Evolutionary conservation across 1,140 invertebrate species (phyloP).

Genomic region (Catajapyx aquilonaris): DNA sequence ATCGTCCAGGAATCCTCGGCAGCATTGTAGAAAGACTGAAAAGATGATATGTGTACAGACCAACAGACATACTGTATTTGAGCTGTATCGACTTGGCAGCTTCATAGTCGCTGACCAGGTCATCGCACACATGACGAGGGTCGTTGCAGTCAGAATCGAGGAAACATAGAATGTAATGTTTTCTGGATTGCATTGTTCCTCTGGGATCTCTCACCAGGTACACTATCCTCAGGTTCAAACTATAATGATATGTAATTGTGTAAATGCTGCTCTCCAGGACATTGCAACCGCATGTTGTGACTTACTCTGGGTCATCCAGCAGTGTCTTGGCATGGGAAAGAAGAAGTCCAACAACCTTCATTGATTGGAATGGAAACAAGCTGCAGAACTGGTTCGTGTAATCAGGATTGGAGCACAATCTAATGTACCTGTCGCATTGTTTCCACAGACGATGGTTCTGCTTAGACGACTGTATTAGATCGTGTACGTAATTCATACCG

Average conservation of each 20-base stretch:
- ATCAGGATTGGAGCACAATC: constrained; percentile 12
- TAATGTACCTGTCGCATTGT: constrained; percentile 11
- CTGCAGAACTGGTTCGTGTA: constrained; percentile 15
- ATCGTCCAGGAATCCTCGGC: constrained; percentile 16
- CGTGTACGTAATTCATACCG: constrained; percentile 13
- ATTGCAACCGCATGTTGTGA: too few relatives aligned
- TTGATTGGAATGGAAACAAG: constrained; percentile 16
- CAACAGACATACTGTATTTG: too few relatives aligned
- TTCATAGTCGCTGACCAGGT: constrained; percentile 15
- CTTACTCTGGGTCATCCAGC: constrained; percentile 11
- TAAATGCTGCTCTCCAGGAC: too few relatives aligned
- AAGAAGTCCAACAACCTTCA: constrained; percentile 17
- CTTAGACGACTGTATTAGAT: constrained; percentile 11
- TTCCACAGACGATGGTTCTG: constrained; percentile 15
- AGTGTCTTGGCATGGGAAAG: constrained; percentile 13
- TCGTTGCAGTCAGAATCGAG: constrained; percentile 15
- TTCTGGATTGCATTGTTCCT: constrained; percentile 18
- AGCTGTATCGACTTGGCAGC: constrained; percentile 8
- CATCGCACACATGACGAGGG: constrained; percentile 14
- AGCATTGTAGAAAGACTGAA: constrained; percentile 17
- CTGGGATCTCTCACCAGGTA: constrained; percentile 20
- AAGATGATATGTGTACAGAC: too few relatives aligned
- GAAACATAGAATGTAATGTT: constrained; percentile 16
- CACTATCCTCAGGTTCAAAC: constrained; percentile 14
- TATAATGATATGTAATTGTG: too few relatives aligned